A percentile compares a stretch with the other conserved stretches of the same genome.
These are phyloP conservation scores for Ciona savignyi DNA, from an alignment of 23 tunicate species.

Conservation along the genomic window DNA sequence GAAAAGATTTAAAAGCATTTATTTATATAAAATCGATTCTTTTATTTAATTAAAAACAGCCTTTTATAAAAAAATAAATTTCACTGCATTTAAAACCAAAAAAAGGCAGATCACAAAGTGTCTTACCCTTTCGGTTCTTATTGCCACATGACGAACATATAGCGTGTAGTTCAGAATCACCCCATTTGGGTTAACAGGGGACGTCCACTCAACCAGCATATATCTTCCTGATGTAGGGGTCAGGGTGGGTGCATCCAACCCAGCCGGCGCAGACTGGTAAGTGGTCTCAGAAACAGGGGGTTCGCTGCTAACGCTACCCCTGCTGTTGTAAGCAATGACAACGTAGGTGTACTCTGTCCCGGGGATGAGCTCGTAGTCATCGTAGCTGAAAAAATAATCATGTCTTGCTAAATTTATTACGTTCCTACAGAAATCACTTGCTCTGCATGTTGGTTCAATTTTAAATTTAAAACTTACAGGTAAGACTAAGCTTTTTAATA, in stretches of 20 bases:
- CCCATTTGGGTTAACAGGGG: conserved; percentile 82
- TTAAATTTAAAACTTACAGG: no score
- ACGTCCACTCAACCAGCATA: conserved; percentile 49
- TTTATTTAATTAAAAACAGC: no score
- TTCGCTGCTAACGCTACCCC: conserved; percentile 46
- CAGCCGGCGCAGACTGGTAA: conserved; percentile 82
- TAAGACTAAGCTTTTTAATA: no score
- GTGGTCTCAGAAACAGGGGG: conserved; percentile 60
- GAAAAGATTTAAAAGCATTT: no score
- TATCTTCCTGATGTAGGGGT: conserved; percentile 55
- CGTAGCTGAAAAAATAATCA: conserved; percentile 49
- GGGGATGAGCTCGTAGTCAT: conserved; percentile 70
- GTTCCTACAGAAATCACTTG: no score
- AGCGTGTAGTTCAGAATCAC: conserved; percentile 64
- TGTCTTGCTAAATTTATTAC: no score
- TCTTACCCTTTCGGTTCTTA: conserved; percentile 4
- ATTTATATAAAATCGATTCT: no score
- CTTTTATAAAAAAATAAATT: no score
- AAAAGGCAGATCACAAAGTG: not conserved
- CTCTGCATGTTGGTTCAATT: no score
- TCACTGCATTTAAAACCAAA: no score
- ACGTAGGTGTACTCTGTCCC: conserved; percentile 63
- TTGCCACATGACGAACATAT: conserved; percentile 36
- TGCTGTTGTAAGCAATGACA: conserved; percentile 49
- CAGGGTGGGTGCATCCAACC: conserved; percentile 56